These are phyloP conservation scores for Candoia aspera DNA, from an alignment of 2,113 vertebrate genomes.

Conservation along the genomic window DNA sequence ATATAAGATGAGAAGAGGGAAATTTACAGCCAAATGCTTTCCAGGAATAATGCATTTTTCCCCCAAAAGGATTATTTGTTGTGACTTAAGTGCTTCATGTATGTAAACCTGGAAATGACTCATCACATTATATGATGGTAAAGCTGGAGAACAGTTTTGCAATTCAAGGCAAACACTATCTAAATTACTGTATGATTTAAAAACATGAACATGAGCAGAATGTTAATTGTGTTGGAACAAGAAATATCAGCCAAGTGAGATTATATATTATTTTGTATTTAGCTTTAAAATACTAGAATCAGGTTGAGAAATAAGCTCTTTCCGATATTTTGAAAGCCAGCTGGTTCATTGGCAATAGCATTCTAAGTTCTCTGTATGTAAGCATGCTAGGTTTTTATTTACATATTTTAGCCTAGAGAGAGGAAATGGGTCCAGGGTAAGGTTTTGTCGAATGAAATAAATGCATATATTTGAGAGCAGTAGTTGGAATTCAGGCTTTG, in stretches of 20 bases:
- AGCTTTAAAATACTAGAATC: not conserved
- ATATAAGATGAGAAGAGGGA: not conserved
- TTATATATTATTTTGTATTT: not conserved
- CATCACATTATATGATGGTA: constrained; percentile 1
- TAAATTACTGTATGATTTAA: not conserved
- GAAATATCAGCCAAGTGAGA: not conserved
- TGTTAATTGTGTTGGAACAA: not conserved
- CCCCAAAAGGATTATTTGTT: not conserved
- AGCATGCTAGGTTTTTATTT: not conserved
- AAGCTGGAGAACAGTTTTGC: not conserved
- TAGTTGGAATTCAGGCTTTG: not conserved
- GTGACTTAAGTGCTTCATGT: not conserved
- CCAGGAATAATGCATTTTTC: not conserved
- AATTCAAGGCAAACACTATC: not conserved
- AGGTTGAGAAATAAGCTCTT: not conserved
- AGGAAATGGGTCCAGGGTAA: not conserved
- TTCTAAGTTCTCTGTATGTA: not conserved
- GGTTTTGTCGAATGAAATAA: not conserved
- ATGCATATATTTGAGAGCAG: not conserved
- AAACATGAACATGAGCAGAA: not conserved
- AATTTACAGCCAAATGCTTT: not conserved
- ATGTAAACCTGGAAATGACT: constrained; percentile 19
- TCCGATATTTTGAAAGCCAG: not conserved
- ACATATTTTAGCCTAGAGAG: not conserved
- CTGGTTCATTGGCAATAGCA: not conserved